Evolutionary conservation across 2,113 vertebrate genomes (phyloP).

Genomic region (Hypocryptadius cinnamomeus): DNA sequence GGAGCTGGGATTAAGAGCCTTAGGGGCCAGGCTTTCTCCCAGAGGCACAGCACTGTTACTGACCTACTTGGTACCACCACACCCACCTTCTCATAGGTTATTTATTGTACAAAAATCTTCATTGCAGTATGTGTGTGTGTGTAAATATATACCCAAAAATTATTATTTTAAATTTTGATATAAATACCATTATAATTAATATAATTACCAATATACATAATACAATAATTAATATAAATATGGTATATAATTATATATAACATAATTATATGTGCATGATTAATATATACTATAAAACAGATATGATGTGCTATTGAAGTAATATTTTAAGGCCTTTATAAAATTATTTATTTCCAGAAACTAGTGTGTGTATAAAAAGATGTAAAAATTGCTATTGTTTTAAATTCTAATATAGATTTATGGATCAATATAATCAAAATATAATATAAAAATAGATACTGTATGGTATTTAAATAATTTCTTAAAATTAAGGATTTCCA

Average conservation of each 20-base stretch:
- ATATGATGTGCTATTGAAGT: not conserved
- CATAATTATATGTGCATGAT: not conserved
- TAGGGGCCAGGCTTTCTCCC: rapidly evolving
- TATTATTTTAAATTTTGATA: not conserved
- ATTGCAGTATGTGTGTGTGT: too few relatives aligned
- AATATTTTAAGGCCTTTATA: not conserved
- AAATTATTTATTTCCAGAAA: not conserved
- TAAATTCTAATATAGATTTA: not conserved
- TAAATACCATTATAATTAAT: not conserved
- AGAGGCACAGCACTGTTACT: rapidly evolving
- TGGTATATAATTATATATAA: too few relatives aligned
- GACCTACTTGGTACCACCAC: too few relatives aligned
- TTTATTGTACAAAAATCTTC: not conserved
- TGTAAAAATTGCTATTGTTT: too few relatives aligned
- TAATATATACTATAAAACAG: too few relatives aligned
- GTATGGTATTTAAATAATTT: not conserved
- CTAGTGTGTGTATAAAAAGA: too few relatives aligned
- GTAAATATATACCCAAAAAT: rapidly evolving
- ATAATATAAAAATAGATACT: not conserved
- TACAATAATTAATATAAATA: too few relatives aligned
- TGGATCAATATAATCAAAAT: not conserved
- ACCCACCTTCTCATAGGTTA: not conserved
- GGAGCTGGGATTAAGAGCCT: not conserved
- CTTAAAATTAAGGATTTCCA: not conserved
- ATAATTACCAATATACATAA: too few relatives aligned